Base-by-base conservation (phyloP, 1,140 invertebrate species). In the Nephila pilipes region DNA sequence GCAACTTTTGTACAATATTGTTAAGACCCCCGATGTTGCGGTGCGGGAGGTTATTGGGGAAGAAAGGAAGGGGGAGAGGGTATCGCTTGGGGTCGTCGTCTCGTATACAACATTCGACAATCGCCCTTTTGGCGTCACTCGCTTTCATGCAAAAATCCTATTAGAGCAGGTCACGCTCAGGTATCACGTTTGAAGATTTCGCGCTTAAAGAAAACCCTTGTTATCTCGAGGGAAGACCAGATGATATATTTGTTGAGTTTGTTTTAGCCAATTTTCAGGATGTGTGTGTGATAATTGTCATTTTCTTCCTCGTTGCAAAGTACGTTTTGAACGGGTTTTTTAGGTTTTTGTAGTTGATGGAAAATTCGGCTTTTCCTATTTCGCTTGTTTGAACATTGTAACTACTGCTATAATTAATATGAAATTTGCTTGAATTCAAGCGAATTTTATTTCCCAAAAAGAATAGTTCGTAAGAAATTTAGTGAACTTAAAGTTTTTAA, bases 31-130 rank as follows among this genome's bases (percentile, higher is more conserved):
- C 29, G 18, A 36, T 14, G 14, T 5, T 6, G 29, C 63, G 32
- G 69, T 75, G 69, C 69, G 69, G 65, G 69, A 75, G 69, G 32
- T 75, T 75, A 75, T 14, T 36, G 65, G 29, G 29, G 32, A 22
- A 22, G 16, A 22, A 18, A 6, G 14, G 20, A 20, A 29, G 29
- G 29, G 69, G 69, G 16, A 16, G 12, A 29, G 65, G 25, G 10
- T 16, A 75, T 36, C 32, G 29, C 14, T 32, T 75, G 29, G 69
- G 69, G 69, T 75, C 69, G 69, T 75, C 69, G 69, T 32, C 69
- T 75, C 16, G 69, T 36, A 18, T 75, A 75, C 69, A 65, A 65
- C 63, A 65, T 65, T 65, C 63, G 63, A 75, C 69, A 75, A 75
- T 75, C 32, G 69, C 32, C 69, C 14, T 16, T 32, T 8, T 29